These are phyloP conservation scores for Eclectus roratus DNA, from an alignment of 2,113 vertebrate genomes.

Conservation along the genomic window DNA sequence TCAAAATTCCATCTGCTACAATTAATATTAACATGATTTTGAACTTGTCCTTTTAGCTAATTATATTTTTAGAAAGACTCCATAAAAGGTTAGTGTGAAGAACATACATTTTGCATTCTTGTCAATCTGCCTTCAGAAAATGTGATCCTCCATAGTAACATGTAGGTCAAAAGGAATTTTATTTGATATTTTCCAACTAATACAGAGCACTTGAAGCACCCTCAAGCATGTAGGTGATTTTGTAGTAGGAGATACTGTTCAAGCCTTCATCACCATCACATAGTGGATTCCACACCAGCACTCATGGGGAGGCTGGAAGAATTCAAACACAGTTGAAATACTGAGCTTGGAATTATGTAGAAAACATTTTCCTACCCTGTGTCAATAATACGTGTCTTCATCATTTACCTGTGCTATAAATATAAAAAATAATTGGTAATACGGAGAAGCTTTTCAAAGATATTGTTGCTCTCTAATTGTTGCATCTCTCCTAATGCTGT, in stretches of 20 bases:
- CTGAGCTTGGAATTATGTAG: not conserved
- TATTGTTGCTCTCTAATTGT: not conserved
- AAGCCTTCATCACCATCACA: not conserved
- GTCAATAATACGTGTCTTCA: not conserved
- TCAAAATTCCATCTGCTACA: conserved; percentile 67
- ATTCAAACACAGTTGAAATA: not conserved
- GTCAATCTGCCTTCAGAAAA: conserved; percentile 22
- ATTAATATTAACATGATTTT: conserved; percentile 66
- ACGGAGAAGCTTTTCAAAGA: not conserved
- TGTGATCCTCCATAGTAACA: not conserved
- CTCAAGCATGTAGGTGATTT: not conserved
- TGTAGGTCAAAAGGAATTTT: not conserved
- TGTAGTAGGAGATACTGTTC: not conserved
- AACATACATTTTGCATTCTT: not conserved
- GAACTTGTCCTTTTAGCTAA: conserved; percentile 39
- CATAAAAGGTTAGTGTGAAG: conserved; percentile 20
- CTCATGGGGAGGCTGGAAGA: not conserved
- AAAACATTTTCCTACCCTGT: not conserved
- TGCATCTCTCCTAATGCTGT: not conserved
- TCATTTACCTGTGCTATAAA: not conserved
- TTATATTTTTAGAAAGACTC: conserved; percentile 57
- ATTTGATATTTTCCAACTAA: not conserved
- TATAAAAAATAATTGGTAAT: not conserved
- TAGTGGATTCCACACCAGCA: not conserved
- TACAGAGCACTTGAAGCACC: not conserved